These are phyloP conservation scores for Mycteria americana DNA, from an alignment of 2,797 vertebrate genomes.

Conservation along the genomic window DNA sequence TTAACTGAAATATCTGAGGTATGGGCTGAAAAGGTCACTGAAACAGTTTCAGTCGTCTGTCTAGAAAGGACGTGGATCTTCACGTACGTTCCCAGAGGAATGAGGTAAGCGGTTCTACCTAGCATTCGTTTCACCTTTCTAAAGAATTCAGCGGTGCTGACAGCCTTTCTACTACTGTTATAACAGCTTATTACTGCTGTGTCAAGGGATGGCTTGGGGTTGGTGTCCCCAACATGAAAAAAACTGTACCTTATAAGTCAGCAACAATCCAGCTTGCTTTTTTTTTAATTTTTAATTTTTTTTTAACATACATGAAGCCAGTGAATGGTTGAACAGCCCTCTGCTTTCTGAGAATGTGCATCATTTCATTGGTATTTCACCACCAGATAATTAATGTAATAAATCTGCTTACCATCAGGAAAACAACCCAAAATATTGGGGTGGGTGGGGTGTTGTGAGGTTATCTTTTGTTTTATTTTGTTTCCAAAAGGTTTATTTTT, in stretches of 20 bases:
- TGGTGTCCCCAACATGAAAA: not conserved
- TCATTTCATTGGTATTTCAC: not conserved
- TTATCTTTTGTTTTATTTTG: not conserved
- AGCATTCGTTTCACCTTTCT: not conserved
- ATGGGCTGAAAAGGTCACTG: not conserved
- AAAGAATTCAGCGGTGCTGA: not conserved
- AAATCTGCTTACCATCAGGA: not conserved
- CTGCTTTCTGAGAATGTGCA: not conserved
- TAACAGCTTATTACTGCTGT: not conserved
- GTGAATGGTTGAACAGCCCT: not conserved
- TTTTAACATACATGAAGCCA: not conserved
- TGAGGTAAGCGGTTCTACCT: not conserved
- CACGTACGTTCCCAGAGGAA: fast-evolving
- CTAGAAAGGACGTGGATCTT: not conserved
- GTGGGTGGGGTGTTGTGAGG: not conserved
- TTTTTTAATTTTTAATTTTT: not conserved
- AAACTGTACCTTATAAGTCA: not conserved
- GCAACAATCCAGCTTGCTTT: not conserved
- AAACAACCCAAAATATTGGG: not conserved
- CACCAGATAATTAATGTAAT: not conserved
- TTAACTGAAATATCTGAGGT: not conserved
- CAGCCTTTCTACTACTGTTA: not conserved
- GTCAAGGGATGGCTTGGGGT: not conserved
- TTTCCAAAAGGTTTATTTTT: not conserved
- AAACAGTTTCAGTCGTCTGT: not conserved